A percentile compares a stretch with the other conserved stretches of the same genome.
Evolutionary conservation across 1,140 invertebrate genomes (phyloP).

Genomic region (Danaus plexippus): DNA sequence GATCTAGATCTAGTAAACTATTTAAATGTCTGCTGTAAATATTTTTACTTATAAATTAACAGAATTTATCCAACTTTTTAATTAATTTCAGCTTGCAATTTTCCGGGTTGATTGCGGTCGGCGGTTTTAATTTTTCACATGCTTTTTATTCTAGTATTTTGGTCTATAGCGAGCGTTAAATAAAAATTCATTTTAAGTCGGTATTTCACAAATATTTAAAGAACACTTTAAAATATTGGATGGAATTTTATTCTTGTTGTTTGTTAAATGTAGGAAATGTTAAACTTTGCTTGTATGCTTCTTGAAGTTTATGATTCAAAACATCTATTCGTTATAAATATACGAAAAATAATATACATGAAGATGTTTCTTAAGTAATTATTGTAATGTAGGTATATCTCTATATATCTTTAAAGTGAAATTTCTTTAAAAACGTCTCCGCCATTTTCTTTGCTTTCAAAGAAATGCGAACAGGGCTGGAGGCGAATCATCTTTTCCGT

Average conservation of each 20-base stretch:
- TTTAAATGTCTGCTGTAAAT: conserved; percentile 16
- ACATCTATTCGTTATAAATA: no score
- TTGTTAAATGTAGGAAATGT: neutral
- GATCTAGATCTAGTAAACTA: neutral
- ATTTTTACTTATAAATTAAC: conserved; percentile 36
- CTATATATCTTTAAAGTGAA: no score
- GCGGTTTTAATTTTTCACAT: conserved; percentile 13
- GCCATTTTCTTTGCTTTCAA: conserved; percentile 15
- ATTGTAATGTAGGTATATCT: no score
- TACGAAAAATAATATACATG: no score
- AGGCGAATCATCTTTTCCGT: conserved; percentile 47
- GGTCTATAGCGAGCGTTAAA: no score
- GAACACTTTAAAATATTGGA: neutral
- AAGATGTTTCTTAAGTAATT: no score
- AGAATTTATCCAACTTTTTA: conserved; percentile 27
- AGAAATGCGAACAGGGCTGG: conserved; percentile 34
- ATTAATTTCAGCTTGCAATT: conserved; percentile 24
- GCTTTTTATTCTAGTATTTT: conserved; percentile 9
- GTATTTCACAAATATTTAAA: no score
- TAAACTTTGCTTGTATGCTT: neutral
- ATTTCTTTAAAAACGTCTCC: no score
- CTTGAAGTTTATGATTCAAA: no score
- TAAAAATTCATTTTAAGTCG: no score
- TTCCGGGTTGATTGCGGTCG: conserved; percentile 19
- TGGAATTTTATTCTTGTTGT: conserved; percentile 5